Base-by-base conservation (phyloP, 2,888 invertebrate genomes). In the Netelia virgata region DNA sequence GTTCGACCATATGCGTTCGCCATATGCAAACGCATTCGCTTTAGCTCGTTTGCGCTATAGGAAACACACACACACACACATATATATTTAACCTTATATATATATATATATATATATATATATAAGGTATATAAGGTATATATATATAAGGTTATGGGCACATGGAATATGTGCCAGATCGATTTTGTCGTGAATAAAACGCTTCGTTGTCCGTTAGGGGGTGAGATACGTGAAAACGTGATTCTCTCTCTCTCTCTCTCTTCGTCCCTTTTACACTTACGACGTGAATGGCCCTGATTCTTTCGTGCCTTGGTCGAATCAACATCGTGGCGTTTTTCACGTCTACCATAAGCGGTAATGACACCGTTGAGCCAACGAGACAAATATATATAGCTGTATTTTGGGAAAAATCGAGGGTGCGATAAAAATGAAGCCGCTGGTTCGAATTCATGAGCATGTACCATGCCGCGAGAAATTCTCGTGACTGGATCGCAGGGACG, bases 1-100 rank as follows among this genome's bases (percentile, higher is more conserved):
- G 90, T 92, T 91, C 90, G 92, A 92, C 93, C 93, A 93, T 93
- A 93, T 93, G 93, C 86, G 92, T 87, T 86, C 87, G 87, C 89
- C 90, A 91, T 91, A 91, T 91, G 91, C 91, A 91, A 91, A 91
- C 89, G 86, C 83, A 80, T 75, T 75, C 78, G 76, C 72, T 86
- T 79, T 76, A 63, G 75, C 78, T 79, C 73, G 68, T 63, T 78
- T 63, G 69, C 66, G 63, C 68, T 41, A 63, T 70, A 61, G 63
- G 53, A 72, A 10, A 50, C 23, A 41, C 8, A 28, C 28, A 1
- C 3, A 43, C 18, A 36, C 9, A 43, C 43, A 16, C 11, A 43
- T 53, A 20, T 66, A 43, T 43, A 63, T 47, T n/a, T n/a, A n/a
- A n/a, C n/a, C n/a, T n/a, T n/a, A n/a, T n/a, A n/a, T n/a, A n/a